Evolutionary conservation across 2,888 invertebrate genomes (phyloP).

Genomic region (Callimorpha dominula): DNA sequence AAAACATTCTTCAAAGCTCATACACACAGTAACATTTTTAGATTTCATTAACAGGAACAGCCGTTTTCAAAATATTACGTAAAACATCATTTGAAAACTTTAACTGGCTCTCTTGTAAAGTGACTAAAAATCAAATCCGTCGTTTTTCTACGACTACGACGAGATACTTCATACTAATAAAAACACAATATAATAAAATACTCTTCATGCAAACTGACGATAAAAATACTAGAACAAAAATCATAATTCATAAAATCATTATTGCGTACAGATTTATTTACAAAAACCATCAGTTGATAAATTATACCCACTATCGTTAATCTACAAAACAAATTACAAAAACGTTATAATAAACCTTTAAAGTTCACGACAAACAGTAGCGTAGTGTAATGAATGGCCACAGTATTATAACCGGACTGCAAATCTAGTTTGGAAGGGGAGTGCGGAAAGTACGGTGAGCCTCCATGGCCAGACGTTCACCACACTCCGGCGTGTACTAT

Average conservation of each 20-base stretch:
- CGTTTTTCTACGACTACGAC: no score
- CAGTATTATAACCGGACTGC: constrained; percentile 84
- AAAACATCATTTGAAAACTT: no score
- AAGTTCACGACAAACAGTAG: constrained; percentile 79
- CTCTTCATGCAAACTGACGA: no score
- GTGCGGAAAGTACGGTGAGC: constrained; percentile 85
- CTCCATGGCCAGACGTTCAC: constrained; percentile 86
- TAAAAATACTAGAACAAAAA: no score
- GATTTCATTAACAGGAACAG: no score
- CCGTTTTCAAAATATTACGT: no score
- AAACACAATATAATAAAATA: no score
- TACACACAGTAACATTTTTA: no score
- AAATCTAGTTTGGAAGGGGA: constrained; percentile 85
- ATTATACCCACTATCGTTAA: constrained; percentile 60
- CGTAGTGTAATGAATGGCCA: constrained; percentile 80
- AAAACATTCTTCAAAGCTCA: no score
- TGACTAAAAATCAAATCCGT: no score
- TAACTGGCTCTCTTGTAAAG: no score
- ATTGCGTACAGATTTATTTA: constrained; percentile 12
- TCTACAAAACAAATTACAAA: constrained; percentile 64
- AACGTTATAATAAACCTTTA: constrained; percentile 66
- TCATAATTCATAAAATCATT: background rate
- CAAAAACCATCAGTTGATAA: constrained; percentile 49
- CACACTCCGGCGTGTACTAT: constrained; percentile 82
- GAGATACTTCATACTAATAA: no score